A percentile compares a stretch with the other conserved stretches of the same genome.
These are phyloP conservation scores for Zhengitettix transpicula DNA, from an alignment of 2,888 invertebrate species.

Conservation along the genomic window DNA sequence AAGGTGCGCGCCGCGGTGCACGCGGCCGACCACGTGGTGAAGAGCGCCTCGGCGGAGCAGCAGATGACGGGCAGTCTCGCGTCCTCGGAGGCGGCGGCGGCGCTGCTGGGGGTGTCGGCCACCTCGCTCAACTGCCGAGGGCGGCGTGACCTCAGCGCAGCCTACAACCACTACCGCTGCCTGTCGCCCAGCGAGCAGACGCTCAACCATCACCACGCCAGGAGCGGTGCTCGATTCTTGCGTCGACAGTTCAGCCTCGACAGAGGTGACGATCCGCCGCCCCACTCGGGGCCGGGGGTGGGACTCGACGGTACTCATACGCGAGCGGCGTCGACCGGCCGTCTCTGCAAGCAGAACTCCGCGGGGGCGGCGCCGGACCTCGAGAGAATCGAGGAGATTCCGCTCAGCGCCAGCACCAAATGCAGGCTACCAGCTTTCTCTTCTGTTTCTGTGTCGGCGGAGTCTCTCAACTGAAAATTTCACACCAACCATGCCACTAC, in stretches of 20 bases:
- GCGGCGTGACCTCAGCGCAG: constrained; percentile 48
- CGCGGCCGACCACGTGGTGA: constrained; percentile 22
- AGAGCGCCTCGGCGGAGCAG: constrained; percentile 30
- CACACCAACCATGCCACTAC: background rate
- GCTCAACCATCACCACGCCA: constrained; percentile 5
- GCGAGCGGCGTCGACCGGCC: constrained; percentile 5
- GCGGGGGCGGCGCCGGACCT: constrained; percentile 48
- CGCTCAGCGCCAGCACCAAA: constrained; percentile 19
- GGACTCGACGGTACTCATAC: background rate
- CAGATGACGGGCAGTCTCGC: constrained; percentile 9
- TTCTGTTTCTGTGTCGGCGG: constrained; percentile 26
- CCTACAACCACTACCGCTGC: constrained; percentile 59
- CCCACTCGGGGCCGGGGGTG: background rate
- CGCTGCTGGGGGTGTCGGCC: constrained; percentile 13
- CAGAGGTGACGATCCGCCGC: constrained; percentile 37
- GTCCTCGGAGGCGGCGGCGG: background rate
- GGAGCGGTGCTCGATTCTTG: constrained; percentile 26
- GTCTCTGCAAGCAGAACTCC: constrained; percentile 47
- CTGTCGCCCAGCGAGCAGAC: constrained; percentile 41
- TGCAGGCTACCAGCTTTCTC: constrained; percentile 11
- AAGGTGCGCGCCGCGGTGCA: constrained; percentile 1
- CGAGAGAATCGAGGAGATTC: constrained; percentile 51
- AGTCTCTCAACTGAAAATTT: constrained; percentile 21
- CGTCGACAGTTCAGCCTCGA: constrained; percentile 53
- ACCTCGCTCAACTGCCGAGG: constrained; percentile 14